phyloP scores from a whole-genome alignment of 2,888 invertebrate genomes.

The Drosophila borborema region DNA sequence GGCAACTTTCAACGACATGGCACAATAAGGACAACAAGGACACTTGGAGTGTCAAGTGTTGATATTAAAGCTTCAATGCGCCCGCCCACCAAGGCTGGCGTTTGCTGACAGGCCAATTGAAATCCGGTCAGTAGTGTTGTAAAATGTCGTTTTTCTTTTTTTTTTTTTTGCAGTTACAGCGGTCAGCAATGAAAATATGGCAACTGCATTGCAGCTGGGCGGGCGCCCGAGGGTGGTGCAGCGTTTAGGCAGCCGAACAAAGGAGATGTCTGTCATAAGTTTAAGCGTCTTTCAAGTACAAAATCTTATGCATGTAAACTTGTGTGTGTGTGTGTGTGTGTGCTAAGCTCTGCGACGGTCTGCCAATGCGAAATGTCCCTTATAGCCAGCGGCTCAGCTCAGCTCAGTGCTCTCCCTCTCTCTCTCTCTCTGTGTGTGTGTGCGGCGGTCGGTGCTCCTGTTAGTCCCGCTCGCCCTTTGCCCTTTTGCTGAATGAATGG shows the following conservation, averaged over 20 bases:
- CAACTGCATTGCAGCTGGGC: constrained; percentile 74
- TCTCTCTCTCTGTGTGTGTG: neutral
- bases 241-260: constrained; percentile 39
- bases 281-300: constrained; percentile 26
- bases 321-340: neutral
- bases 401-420: neutral
- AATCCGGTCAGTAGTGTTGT: constrained; percentile 50
- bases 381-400: constrained; percentile 31
- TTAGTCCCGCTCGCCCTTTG: constrained; percentile 15
- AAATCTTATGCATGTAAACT: constrained; percentile 8
- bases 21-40: constrained; percentile 35
- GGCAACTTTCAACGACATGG: constrained; percentile 29
- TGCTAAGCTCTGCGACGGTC: constrained; percentile 15
- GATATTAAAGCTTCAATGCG: constrained; percentile 62
- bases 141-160: constrained; percentile 11
- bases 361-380: constrained; percentile 51
- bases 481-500: constrained; percentile 14
- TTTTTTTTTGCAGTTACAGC: constrained; percentile 21
- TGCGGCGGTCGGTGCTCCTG: too few species aligned
- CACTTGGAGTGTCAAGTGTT: constrained; percentile 62
- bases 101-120: constrained; percentile 19
- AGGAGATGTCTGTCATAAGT: constrained; percentile 48
- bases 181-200: constrained; percentile 60
- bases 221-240: constrained; percentile 8
- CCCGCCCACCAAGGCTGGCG: constrained; percentile 11